A percentile compares a stretch with the other conserved stretches of the same genome.
These are phyloP conservation scores for Drosophila kurseongensis DNA, from an alignment of 1,140 invertebrate genomes.

Conservation along the genomic window DNA sequence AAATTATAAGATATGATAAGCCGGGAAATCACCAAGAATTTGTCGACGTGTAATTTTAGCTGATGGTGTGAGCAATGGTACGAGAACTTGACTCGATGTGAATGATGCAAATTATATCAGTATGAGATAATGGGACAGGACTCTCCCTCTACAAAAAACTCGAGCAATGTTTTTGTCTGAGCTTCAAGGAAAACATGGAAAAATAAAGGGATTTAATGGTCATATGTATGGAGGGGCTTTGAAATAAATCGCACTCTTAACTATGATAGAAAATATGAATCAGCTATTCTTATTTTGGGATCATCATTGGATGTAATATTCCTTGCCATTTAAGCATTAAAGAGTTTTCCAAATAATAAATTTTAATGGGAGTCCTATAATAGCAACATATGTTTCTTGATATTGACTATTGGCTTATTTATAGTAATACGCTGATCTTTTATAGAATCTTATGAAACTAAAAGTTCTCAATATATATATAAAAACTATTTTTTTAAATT, in stretches of 20 bases:
- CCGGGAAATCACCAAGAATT: not conserved
- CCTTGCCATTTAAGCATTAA: too few species aligned
- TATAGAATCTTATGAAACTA: too few species aligned
- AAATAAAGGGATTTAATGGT: slow-evolving; percentile 6
- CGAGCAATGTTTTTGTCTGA: slow-evolving; percentile 9
- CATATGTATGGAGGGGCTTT: not conserved
- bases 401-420: too few species aligned
- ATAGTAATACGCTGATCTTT: too few species aligned
- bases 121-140: slow-evolving; percentile 27
- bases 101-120: slow-evolving; percentile 51
- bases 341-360: too few species aligned
- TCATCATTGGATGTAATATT: too few species aligned
- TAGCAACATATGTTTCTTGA: too few species aligned
- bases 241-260: not conserved
- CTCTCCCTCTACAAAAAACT: slow-evolving; percentile 14
- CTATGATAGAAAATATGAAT: not conserved
- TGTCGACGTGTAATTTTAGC: not conserved
- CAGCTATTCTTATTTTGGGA: too few species aligned
- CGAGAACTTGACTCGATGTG: slow-evolving; percentile 37
- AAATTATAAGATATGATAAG: not conserved
- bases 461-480: not conserved
- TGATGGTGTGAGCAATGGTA: not conserved
- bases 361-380: too few species aligned
- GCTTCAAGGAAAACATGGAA: not conserved
- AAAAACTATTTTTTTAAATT: not conserved